phyloP scores from a whole-genome alignment of 2,888 invertebrate species.

The Yponomeuta plumbellus region DNA sequence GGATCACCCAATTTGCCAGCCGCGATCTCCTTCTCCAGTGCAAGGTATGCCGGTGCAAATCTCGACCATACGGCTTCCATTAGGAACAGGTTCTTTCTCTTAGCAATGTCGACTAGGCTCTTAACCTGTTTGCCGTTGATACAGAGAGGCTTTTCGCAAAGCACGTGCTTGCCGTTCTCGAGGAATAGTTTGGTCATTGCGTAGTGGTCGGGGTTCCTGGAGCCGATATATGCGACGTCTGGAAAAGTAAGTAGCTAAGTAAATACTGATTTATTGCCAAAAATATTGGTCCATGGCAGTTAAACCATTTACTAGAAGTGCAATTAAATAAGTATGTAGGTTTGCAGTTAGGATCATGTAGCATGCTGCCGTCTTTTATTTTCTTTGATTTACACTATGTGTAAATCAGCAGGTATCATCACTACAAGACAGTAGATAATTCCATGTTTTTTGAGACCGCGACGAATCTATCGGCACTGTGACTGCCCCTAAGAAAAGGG shows the following conservation, averaged over 20 bases:
- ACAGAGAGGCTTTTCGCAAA: slow-evolving; percentile 94
- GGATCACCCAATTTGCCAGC: slow-evolving; percentile 83
- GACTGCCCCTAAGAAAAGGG: too few relatives aligned
- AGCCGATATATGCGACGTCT: slow-evolving; percentile 93
- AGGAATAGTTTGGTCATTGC: slow-evolving; percentile 83
- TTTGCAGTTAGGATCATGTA: neutral
- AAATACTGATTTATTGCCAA: neutral
- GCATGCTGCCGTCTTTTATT: neutral
- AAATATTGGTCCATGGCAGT: neutral
- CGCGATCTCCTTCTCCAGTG: slow-evolving; percentile 80
- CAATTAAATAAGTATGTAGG: neutral
- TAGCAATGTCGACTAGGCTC: slow-evolving; percentile 82
- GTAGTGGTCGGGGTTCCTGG: slow-evolving; percentile 85
- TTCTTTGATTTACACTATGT: too few relatives aligned
- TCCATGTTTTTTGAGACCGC: too few relatives aligned
- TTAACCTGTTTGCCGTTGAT: slow-evolving; percentile 85
- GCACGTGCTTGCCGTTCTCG: slow-evolving; percentile 87
- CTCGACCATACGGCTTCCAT: slow-evolving; percentile 96
- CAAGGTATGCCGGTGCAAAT: slow-evolving; percentile 85
- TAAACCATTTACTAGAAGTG: neutral
- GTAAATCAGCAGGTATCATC: too few relatives aligned
- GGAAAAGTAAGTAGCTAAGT: slow-evolving; percentile 28
- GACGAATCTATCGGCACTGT: too few relatives aligned
- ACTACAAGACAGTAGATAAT: too few relatives aligned
- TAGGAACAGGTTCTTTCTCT: slow-evolving; percentile 82